phyloP scores from a whole-genome alignment of 92 coral and sea anemone genomes.

The Palythoa grandis region DNA sequence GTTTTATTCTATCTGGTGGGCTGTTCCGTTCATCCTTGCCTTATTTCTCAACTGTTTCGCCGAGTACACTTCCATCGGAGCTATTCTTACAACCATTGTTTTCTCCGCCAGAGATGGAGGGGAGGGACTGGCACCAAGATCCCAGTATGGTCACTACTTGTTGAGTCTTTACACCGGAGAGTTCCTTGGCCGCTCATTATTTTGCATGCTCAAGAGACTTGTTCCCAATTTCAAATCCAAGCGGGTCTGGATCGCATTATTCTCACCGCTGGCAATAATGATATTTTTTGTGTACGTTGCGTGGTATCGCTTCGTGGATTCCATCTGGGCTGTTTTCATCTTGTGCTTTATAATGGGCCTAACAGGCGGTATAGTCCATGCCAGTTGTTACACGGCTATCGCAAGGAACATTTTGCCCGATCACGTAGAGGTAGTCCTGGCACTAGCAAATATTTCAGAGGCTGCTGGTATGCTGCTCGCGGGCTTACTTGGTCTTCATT shows the following conservation, averaged over 20 bases:
- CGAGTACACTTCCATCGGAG: conserved; percentile 67
- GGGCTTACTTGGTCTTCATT: conserved; percentile 74
- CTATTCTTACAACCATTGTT: conserved; percentile 70
- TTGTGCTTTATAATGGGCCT: conserved; percentile 69
- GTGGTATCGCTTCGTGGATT: conserved; percentile 66
- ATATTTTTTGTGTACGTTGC: conserved; percentile 61
- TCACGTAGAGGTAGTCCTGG: conserved; percentile 57
- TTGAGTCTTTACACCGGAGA: conserved; percentile 80
- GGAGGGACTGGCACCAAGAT: conserved; percentile 65
- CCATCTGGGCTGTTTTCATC: conserved; percentile 64
- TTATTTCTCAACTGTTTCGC: conserved; percentile 67
- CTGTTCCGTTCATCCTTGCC: conserved; percentile 48
- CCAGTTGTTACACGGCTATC: conserved; percentile 65
- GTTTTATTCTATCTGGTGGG: conserved; percentile 56
- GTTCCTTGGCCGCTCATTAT: conserved; percentile 79
- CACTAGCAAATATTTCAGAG: conserved; percentile 63
- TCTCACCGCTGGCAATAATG: conserved; percentile 63
- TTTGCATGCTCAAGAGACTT: conserved; percentile 68
- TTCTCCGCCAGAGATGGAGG: conserved; percentile 52
- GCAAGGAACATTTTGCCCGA: conserved; percentile 50
- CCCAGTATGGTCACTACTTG: conserved; percentile 78
- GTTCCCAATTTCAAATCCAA: conserved; percentile 65
- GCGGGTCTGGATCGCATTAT: conserved; percentile 48
- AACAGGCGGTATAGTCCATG: conserved; percentile 59
- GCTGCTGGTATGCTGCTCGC: conserved; percentile 77